A percentile compares a stretch with the other conserved stretches of the same genome.
Conservation (phyloP, 2,888 invertebrate genomes). For the Eudasyphora cyanicolor region DNA sequence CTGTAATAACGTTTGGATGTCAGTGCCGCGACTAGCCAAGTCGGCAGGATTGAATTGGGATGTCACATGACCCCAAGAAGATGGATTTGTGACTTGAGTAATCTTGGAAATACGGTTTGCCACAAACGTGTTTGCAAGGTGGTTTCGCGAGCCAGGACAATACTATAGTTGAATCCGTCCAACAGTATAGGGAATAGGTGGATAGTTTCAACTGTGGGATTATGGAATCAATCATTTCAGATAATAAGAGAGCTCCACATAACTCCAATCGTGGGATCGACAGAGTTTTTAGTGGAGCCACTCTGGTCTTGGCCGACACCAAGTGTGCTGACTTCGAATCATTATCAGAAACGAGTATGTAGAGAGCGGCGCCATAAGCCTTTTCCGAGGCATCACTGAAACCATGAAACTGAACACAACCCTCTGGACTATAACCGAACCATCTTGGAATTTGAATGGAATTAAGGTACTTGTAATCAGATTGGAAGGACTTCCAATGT, state of each 20-base stretch:
- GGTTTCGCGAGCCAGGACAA: conserved; percentile 37
- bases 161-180: conserved; percentile 31
- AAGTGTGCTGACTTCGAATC: not conserved
- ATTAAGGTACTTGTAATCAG: not conserved
- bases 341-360: not conserved
- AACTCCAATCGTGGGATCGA: conserved; percentile 23
- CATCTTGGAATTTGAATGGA: not conserved
- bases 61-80: conserved; percentile 9
- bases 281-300: conserved; percentile 25
- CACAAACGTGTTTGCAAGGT: conserved; percentile 29
- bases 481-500: not conserved
- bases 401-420: conserved; percentile 36
- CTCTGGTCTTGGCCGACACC: conserved; percentile 28
- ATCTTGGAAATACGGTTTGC: conserved; percentile 15
- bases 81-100: not conserved
- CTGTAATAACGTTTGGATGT: not conserved
- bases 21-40: conserved; percentile 7
- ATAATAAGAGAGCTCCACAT: conserved; percentile 20
- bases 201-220: not conserved
- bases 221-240: conserved; percentile 17
- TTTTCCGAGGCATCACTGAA: conserved; percentile 57
- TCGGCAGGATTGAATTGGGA: conserved; percentile 10
- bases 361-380: conserved; percentile 41
- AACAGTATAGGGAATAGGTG: not conserved
- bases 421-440: not conserved